Conservation (phyloP, 2,888 invertebrate genomes). For the Thalpophila matura region DNA sequence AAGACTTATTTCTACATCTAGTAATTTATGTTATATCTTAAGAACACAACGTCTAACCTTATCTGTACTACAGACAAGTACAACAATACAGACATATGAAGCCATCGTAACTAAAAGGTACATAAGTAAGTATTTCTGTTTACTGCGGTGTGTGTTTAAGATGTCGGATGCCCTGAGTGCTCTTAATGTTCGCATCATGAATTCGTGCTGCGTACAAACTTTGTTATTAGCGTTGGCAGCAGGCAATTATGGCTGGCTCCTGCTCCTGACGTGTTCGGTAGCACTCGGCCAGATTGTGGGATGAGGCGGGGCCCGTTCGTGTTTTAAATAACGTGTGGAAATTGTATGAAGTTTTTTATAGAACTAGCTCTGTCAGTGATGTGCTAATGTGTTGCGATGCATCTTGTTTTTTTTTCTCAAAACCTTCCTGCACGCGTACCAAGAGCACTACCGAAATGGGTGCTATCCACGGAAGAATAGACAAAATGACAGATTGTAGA, state of each 20-base stretch:
- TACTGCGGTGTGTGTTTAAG: conserved; percentile 45
- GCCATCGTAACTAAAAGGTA: conserved; percentile 23
- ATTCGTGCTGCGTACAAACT: conserved; percentile 63
- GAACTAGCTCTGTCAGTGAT: too few relatives aligned
- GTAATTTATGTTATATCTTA: neutral
- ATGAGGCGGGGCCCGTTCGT: conserved; percentile 7
- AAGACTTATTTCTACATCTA: too few relatives aligned
- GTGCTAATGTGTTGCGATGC: too few relatives aligned
- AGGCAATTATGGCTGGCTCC: conserved; percentile 60
- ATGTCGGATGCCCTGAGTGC: conserved; percentile 57
- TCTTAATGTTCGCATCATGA: conserved; percentile 63
- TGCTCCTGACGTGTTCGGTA: conserved; percentile 49
- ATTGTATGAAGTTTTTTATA: neutral
- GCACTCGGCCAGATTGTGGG: conserved; percentile 8
- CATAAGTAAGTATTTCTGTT: conserved; percentile 24
- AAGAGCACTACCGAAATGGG: too few relatives aligned
- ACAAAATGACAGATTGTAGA: too few relatives aligned
- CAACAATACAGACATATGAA: neutral
- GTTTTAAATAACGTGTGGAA: conserved; percentile 18
- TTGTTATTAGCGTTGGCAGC: conserved; percentile 66
- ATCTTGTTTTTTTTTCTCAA: too few relatives aligned
- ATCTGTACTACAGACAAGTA: neutral
- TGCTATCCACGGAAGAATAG: too few relatives aligned
- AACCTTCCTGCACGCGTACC: too few relatives aligned
- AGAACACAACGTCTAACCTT: neutral